phyloP scores from a whole-genome alignment of 2,113 vertebrate genomes.

The Alectura lathami region DNA sequence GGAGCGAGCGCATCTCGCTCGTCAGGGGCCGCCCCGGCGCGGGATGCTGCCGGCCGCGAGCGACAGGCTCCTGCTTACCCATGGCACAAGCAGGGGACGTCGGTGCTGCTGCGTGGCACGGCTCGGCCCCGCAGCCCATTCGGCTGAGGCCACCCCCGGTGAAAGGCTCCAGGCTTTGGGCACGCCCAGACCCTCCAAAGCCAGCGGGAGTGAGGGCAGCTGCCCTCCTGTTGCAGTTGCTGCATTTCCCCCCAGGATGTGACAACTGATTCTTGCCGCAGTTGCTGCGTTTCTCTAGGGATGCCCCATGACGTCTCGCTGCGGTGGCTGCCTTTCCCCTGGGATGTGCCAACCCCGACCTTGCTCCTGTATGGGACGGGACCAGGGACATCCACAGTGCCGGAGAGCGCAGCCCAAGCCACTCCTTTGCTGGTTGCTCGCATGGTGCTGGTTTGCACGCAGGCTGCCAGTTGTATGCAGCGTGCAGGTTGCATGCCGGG shows the following conservation, averaged over 20 bases:
- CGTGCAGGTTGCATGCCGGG: no score
- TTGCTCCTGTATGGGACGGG: accelerated
- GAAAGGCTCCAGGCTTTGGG: not conserved
- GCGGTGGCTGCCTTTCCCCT: no score
- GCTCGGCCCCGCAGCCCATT: accelerated
- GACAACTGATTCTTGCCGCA: not conserved
- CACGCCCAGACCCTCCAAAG: not conserved
- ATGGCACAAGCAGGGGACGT: not conserved
- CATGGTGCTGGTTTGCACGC: not conserved
- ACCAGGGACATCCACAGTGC: accelerated
- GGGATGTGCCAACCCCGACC: not conserved
- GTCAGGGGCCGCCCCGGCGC: not conserved
- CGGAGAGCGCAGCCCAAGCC: accelerated
- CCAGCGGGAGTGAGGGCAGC: accelerated
- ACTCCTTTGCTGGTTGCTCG: accelerated
- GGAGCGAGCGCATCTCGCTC: not conserved
- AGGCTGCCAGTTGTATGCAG: not conserved
- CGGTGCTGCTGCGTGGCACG: accelerated
- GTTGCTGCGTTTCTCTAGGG: not conserved
- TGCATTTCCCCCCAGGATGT: accelerated
- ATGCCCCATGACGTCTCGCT: no score
- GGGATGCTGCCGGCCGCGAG: not conserved
- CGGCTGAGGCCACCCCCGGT: accelerated
- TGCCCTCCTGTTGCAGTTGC: not conserved
- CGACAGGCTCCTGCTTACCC: not conserved